A percentile compares a stretch with the other conserved stretches of the same genome.
These are phyloP conservation scores for Apodemia mormo DNA, from an alignment of 2,888 invertebrate species.

Conservation along the genomic window DNA sequence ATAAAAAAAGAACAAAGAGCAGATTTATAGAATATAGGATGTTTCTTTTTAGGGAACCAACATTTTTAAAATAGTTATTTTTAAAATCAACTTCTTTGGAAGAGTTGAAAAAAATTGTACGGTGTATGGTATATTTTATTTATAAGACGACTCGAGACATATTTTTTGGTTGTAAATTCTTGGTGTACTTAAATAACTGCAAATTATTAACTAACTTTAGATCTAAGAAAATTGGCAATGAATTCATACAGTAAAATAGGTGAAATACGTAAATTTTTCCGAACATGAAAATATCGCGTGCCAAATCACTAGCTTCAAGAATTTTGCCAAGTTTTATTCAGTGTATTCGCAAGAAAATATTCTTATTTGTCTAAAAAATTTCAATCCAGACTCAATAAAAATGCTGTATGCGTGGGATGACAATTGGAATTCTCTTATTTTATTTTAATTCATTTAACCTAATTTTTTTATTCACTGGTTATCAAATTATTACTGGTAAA, in stretches of 20 bases:
- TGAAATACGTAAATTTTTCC: slow-evolving; percentile 17
- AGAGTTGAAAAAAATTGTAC: too few relatives aligned
- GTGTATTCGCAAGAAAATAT: slow-evolving; percentile 13
- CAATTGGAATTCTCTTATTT: background rate
- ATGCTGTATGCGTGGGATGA: background rate
- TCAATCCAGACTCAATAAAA: slow-evolving; percentile 13
- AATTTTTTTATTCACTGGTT: background rate
- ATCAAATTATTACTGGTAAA: too few relatives aligned
- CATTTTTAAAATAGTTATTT: too few relatives aligned
- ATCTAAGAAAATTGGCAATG: slow-evolving; percentile 15
- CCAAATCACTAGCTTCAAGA: slow-evolving; percentile 17
- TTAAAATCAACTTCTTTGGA: too few relatives aligned
- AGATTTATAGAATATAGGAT: too few relatives aligned
- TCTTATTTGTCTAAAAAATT: slow-evolving; percentile 17
- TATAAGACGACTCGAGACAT: too few relatives aligned
- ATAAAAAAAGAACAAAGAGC: too few relatives aligned
- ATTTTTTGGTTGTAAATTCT: too few relatives aligned
- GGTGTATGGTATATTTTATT: too few relatives aligned
- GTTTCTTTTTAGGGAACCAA: too few relatives aligned
- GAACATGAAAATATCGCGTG: slow-evolving; percentile 16
- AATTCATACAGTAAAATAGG: slow-evolving; percentile 15
- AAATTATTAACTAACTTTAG: slow-evolving; percentile 2
- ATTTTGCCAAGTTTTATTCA: slow-evolving; percentile 18
- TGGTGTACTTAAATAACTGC: background rate
- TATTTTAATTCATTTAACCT: background rate